A percentile compares a stretch with the other conserved stretches of the same genome.
Conservation (phyloP, 2,888 invertebrate species). For the Hofmannophila pseudospretella region DNA sequence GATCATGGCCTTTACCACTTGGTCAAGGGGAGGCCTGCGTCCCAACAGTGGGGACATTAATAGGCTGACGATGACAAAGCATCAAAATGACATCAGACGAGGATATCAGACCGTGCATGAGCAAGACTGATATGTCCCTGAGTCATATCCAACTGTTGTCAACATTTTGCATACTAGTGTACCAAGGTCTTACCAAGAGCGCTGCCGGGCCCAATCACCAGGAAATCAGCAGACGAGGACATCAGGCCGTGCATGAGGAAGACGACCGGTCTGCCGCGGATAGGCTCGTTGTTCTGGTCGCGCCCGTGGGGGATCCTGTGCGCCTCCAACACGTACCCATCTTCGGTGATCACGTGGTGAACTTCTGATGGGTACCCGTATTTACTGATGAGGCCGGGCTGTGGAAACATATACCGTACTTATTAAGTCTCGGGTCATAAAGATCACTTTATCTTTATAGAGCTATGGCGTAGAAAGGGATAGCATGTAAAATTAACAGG, state of each 20-base stretch:
- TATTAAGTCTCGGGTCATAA: too few species aligned
- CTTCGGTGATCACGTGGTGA: slow-evolving; percentile 37
- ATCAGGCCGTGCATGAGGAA: slow-evolving; percentile 40
- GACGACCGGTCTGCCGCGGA: slow-evolving; percentile 4
- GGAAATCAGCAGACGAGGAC: slow-evolving; percentile 46
- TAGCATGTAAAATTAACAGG: too few species aligned
- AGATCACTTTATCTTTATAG: too few species aligned
- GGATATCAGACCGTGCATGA: slow-evolving; percentile 44
- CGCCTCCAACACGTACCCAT: slow-evolving; percentile 43
- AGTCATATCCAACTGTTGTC: too few species aligned
- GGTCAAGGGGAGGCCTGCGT: too few species aligned
- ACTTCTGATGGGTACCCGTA: slow-evolving; percentile 47
- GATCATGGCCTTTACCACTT: too few species aligned
- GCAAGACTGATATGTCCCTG: too few species aligned
- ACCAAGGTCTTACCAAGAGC: slow-evolving; percentile 31
- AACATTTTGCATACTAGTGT: too few species aligned
- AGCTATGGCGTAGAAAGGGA: too few species aligned
- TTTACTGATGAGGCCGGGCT: slow-evolving; percentile 43
- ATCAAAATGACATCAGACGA: slow-evolving; percentile 46
- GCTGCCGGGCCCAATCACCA: slow-evolving; percentile 36
- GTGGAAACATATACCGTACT: slow-evolving; percentile 6
- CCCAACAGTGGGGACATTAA: too few species aligned
- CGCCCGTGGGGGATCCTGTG: slow-evolving; percentile 48
- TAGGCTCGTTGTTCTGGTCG: slow-evolving; percentile 25
- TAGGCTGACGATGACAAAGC: too few species aligned